These are phyloP conservation scores for Saimiri boliviensis DNA, from an alignment of 2,113 vertebrate species.

Conservation along the genomic window DNA sequence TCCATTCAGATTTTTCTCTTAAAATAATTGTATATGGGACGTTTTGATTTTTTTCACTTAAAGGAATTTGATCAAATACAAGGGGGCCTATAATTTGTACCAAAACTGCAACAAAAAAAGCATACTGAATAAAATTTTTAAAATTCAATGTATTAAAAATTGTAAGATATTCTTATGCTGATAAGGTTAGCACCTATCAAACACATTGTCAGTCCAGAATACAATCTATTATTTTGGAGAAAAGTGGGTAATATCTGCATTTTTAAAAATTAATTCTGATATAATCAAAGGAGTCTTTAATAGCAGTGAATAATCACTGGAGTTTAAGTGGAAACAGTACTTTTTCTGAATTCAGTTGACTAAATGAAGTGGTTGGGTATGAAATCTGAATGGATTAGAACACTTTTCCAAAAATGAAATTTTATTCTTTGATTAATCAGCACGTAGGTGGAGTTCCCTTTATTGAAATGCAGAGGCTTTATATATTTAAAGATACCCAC, in stretches of 20 bases:
- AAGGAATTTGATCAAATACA: background rate
- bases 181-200: conserved; percentile 64
- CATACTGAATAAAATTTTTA: conserved; percentile 48
- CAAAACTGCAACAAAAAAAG: conserved; percentile 3
- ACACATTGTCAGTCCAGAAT: conserved; percentile 50
- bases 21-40: background rate
- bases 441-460: conserved; percentile 74
- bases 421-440: conserved; percentile 82
- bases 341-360: conserved; percentile 72
- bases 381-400: conserved; percentile 78
- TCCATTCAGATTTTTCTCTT: conserved; percentile 1
- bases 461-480: conserved; percentile 77
- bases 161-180: conserved; percentile 46
- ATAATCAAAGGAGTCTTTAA: conserved; percentile 73
- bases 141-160: conserved; percentile 65
- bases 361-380: conserved; percentile 74
- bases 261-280: conserved; percentile 72
- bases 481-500: conserved; percentile 73
- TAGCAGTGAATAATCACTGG: conserved; percentile 60
- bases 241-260: conserved; percentile 68
- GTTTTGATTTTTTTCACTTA: conserved; percentile 28
- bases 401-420: conserved; percentile 80
- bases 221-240: conserved; percentile 78
- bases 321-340: conserved; percentile 72
- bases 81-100: conserved; percentile 49